These are phyloP conservation scores for Varanus komodoensis DNA, from an alignment of 2,113 vertebrate genomes.

Conservation along the genomic window DNA sequence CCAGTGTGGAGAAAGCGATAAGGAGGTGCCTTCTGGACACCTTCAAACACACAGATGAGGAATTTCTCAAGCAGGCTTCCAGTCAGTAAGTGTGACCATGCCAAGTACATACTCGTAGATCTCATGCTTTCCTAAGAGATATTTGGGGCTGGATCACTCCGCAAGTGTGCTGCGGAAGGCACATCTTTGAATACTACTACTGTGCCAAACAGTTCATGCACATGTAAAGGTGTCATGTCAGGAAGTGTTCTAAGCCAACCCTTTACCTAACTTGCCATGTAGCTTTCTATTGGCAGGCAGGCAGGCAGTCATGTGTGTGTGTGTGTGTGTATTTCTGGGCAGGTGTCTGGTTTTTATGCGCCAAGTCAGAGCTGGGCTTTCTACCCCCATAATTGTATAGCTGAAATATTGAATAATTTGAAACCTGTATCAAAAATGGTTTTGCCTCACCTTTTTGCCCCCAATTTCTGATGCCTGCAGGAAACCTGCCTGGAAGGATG, in stretches of 20 bases:
- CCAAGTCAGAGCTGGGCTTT: neutral
- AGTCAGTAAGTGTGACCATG: slow-evolving; percentile 88
- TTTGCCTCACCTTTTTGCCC: neutral
- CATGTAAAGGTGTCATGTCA: neutral
- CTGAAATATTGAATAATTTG: neutral
- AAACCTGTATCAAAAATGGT: neutral
- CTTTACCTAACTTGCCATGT: neutral
- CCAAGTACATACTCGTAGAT: rapidly evolving
- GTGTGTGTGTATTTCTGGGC: neutral
- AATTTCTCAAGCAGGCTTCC: slow-evolving; percentile 95
- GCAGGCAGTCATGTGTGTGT: neutral
- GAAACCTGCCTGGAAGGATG: slow-evolving; percentile 98
- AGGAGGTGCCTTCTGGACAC: slow-evolving; percentile 92
- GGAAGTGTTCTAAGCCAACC: neutral
- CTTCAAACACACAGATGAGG: slow-evolving; percentile 94
- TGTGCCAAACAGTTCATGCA: neutral
- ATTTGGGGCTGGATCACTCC: neutral
- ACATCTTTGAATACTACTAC: neutral
- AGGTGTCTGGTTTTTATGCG: neutral
- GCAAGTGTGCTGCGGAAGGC: neutral
- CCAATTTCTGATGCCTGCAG: slow-evolving; percentile 70
- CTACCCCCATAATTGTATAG: neutral
- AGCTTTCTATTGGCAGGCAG: too few relatives aligned
- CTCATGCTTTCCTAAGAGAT: neutral
- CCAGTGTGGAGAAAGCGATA: slow-evolving; percentile 90